These are phyloP conservation scores for Todiramphus chloris DNA, from an alignment of 2,113 vertebrate genomes.

Conservation along the genomic window DNA sequence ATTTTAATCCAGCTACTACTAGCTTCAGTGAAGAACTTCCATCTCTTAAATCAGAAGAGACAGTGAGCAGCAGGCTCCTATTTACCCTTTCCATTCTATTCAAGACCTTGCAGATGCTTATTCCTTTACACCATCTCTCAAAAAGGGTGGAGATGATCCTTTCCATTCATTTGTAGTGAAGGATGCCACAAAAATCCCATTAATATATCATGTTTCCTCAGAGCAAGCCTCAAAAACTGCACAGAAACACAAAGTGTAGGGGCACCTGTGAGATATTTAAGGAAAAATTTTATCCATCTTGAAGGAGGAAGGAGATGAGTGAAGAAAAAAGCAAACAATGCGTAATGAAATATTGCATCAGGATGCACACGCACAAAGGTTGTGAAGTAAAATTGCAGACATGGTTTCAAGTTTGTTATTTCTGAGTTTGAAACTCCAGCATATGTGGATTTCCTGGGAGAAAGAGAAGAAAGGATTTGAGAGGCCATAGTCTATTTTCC, in stretches of 20 bases:
- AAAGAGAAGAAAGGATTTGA: neutral
- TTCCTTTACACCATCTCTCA: neutral
- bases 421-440: neutral
- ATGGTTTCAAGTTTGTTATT: neutral
- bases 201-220: neutral
- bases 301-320: neutral
- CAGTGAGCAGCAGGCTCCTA: neutral
- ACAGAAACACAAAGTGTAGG: neutral
- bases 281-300: neutral
- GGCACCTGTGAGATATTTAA: neutral
- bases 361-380: neutral
- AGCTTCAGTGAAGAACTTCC: neutral
- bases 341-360: neutral
- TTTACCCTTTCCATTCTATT: neutral
- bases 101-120: neutral
- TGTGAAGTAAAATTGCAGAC: neutral
- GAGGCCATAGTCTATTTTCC: neutral
- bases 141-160: neutral
- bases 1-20: neutral
- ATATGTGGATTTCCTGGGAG: neutral
- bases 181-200: neutral
- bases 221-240: neutral
- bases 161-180: neutral
- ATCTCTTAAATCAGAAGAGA: neutral
- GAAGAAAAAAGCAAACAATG: neutral